Conservation (phyloP, 2,797 vertebrate genomes). For the Phoeniculus purpureus region DNA sequence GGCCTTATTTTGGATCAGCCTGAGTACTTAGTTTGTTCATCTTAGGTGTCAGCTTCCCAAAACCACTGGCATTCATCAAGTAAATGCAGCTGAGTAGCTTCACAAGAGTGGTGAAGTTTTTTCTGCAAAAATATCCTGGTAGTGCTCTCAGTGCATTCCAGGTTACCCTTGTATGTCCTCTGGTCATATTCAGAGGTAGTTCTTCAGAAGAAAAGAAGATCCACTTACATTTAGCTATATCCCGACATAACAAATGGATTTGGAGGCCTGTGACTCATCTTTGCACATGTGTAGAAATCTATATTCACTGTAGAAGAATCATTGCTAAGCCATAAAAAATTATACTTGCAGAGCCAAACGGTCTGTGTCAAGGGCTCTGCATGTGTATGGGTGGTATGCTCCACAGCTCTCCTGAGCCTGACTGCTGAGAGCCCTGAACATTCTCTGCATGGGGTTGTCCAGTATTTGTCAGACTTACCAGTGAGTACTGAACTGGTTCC, state of each 20-base stretch:
- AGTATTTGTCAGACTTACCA: not conserved
- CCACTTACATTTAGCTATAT: not conserved
- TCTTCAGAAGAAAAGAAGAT: not conserved
- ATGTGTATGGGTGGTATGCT: not conserved
- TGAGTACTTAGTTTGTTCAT: not conserved
- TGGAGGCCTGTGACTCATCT: not conserved
- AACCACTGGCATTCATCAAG: not conserved
- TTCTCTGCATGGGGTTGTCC: not conserved
- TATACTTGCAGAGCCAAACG: not conserved
- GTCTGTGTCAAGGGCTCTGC: not conserved
- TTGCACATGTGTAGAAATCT: not conserved
- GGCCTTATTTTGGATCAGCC: not conserved
- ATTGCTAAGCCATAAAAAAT: not conserved
- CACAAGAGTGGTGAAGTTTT: not conserved
- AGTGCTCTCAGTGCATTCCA: not conserved
- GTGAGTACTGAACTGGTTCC: not conserved
- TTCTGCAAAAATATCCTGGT: not conserved
- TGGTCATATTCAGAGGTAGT: not conserved
- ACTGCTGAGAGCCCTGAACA: constrained; percentile 13
- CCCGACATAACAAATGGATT: not conserved
- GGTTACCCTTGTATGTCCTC: not conserved
- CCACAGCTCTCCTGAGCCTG: not conserved
- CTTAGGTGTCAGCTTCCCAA: not conserved
- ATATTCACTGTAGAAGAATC: not conserved
- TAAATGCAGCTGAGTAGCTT: not conserved